A percentile compares a stretch with the other conserved stretches of the same genome.
phyloP scores from a whole-genome alignment of 2,113 vertebrate genomes.

The Smithornis capensis region DNA sequence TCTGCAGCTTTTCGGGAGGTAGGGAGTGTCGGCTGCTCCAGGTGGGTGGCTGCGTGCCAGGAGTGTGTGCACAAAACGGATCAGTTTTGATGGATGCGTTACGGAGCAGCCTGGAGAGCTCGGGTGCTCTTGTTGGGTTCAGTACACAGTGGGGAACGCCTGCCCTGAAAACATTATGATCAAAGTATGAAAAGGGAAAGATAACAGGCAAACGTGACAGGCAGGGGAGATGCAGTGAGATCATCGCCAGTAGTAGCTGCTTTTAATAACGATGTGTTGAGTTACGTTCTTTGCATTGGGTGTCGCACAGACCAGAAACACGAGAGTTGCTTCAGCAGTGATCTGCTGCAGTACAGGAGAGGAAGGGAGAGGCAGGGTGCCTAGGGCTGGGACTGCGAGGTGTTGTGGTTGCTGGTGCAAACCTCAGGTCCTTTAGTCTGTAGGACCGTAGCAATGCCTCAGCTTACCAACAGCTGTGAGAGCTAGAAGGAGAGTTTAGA shows the following conservation, averaged over 20 bases:
- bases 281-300: neutral
- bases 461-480: neutral
- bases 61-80: accelerated
- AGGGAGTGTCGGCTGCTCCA: neutral
- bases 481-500: neutral
- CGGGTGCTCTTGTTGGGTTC: neutral
- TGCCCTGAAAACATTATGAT: neutral
- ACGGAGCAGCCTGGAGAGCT: neutral
- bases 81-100: neutral
- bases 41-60: neutral
- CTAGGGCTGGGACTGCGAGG: neutral
- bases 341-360: neutral
- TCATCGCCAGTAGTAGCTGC: neutral
- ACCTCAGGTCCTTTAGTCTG: neutral
- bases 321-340: neutral
- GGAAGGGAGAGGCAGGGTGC: neutral
- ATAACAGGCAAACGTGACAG: neutral
- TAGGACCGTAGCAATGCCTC: neutral
- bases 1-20: neutral
- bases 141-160: accelerated
- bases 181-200: neutral
- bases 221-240: neutral
- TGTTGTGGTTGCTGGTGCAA: neutral
- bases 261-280: neutral
- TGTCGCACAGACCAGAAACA: neutral